Evolutionary conservation across 2,113 vertebrate species (phyloP).

Genomic region (Neotragus moschatus): DNA sequence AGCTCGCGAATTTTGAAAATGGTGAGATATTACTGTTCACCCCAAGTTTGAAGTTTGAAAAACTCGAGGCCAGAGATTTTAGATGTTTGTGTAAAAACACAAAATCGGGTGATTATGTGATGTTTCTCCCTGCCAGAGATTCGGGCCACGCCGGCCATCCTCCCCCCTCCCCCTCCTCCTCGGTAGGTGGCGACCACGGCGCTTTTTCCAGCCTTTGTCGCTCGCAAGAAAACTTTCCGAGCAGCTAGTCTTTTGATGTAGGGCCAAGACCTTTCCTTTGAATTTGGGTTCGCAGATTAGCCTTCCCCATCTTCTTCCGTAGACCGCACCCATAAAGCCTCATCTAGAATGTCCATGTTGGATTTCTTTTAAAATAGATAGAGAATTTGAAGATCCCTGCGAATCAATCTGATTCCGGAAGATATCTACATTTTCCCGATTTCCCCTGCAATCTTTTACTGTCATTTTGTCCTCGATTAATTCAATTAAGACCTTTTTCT

Average conservation of each 20-base stretch:
- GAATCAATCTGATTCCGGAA: not conserved
- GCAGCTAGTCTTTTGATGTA: constrained; percentile 51
- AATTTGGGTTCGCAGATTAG: constrained; percentile 14
- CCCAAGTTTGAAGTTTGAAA: not conserved
- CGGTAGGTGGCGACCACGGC: constrained; percentile 56
- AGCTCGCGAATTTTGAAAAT: not conserved
- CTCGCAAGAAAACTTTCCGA: constrained; percentile 62
- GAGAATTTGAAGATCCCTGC: not conserved
- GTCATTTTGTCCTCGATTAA: not conserved
- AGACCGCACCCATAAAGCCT: constrained; percentile 38
- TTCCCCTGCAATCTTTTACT: not conserved
- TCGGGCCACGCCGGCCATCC: not conserved
- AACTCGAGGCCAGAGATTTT: not conserved
- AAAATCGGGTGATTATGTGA: not conserved
- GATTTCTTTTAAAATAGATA: not conserved
- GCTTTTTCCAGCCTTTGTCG: constrained; percentile 55
- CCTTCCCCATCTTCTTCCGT: not conserved
- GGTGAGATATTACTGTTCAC: not conserved
- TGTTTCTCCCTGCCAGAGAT: not conserved
- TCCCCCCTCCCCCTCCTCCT: constrained; percentile 4
- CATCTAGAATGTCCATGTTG: not conserved
- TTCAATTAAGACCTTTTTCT: not conserved
- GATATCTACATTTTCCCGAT: not conserved
- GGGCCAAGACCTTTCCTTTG: constrained; percentile 52
- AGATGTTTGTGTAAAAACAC: not conserved